Conservation (phyloP, 2,113 vertebrate genomes). For the Cryptotis parvus region DNA sequence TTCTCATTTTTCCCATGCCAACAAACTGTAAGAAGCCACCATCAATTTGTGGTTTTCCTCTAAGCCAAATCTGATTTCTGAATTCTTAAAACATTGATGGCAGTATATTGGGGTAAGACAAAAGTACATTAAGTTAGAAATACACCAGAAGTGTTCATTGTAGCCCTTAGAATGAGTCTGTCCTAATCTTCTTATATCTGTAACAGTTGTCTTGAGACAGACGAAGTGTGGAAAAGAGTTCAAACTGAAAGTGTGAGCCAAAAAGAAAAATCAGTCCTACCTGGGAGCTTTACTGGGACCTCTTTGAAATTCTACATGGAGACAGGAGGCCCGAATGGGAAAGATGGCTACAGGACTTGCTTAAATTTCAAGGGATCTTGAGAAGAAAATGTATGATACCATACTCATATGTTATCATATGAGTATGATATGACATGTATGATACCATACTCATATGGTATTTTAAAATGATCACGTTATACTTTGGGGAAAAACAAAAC, state of each 20-base stretch:
- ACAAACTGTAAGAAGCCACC: neutral
- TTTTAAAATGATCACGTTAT: neutral
- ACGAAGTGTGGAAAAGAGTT: neutral
- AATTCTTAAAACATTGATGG: neutral
- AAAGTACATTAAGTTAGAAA: neutral
- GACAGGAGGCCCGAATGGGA: neutral
- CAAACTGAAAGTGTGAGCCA: neutral
- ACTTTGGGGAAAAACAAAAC: neutral
- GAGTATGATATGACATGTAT: too few species aligned
- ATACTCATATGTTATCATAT: neutral
- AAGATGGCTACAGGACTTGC: neutral
- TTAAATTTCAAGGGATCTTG: neutral
- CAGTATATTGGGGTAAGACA: neutral
- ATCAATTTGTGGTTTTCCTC: neutral
- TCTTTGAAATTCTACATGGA: rapidly evolving
- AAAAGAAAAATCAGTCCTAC: neutral
- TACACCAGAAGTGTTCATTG: neutral
- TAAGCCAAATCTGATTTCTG: conserved; percentile 28
- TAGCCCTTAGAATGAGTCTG: neutral
- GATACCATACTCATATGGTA: neutral
- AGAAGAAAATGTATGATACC: neutral
- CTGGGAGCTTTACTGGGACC: neutral
- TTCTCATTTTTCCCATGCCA: neutral
- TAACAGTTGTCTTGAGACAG: neutral
- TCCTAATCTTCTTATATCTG: neutral